Evolutionary conservation across 2,113 vertebrate genomes (phyloP).

Genomic region (Caretta caretta): DNA sequence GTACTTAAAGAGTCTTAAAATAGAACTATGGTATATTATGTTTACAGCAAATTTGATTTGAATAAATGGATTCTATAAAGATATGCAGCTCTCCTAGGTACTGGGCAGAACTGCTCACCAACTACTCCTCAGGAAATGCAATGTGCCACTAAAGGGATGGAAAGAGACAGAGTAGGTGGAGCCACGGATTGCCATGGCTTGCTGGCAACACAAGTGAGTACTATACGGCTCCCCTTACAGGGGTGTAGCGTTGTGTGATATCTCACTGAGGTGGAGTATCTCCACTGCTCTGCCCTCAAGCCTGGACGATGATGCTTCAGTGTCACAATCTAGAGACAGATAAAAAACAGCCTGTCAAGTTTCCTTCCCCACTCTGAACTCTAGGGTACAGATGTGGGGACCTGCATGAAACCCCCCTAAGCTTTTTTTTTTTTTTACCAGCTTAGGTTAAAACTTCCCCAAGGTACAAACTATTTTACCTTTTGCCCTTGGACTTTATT

Average conservation of each 20-base stretch:
- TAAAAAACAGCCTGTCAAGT: background rate
- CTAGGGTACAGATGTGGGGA: too few relatives aligned
- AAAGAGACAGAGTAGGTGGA: rapidly evolving
- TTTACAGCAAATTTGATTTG: background rate
- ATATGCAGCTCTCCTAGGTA: background rate
- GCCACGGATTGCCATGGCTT: background rate
- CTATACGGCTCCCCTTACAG: rapidly evolving
- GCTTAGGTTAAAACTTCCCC: too few relatives aligned
- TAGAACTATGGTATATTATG: background rate
- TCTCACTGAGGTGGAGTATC: background rate
- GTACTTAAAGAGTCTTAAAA: rapidly evolving
- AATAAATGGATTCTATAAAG: background rate
- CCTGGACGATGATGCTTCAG: rapidly evolving
- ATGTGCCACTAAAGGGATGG: background rate
- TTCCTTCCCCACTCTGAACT: too few relatives aligned
- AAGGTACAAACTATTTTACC: too few relatives aligned
- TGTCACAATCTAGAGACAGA: background rate
- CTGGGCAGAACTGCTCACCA: background rate
- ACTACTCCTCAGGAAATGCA: background rate
- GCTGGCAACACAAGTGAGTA: background rate
- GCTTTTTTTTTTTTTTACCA: too few relatives aligned
- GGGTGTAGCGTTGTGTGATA: rapidly evolving
- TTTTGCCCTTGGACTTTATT: too few relatives aligned
- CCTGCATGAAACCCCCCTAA: too few relatives aligned
- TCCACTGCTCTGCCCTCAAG: background rate